phyloP scores from a whole-genome alignment of 2,797 vertebrate species.

The Enteromius viviparus region DNA sequence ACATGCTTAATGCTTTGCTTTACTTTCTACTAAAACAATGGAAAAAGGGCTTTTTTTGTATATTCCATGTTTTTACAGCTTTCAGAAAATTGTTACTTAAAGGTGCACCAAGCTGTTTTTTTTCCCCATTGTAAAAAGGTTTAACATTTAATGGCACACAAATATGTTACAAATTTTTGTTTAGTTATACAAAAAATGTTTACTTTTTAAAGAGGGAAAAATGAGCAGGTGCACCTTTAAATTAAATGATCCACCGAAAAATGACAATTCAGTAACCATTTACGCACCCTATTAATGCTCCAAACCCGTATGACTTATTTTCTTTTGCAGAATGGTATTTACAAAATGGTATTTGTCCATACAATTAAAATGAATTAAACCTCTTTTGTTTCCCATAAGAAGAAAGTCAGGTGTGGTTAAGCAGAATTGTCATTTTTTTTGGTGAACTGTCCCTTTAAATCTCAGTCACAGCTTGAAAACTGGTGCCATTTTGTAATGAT shows the following conservation, averaged over 20 bases:
- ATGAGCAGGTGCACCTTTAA: constrained; percentile 11
- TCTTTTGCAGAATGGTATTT: neutral
- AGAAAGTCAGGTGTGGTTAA: neutral
- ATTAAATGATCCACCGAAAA: neutral
- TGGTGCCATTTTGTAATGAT: constrained; percentile 22
- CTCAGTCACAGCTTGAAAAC: neutral
- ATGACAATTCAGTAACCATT: neutral
- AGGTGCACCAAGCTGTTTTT: neutral
- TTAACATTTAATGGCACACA: neutral
- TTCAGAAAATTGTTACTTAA: neutral
- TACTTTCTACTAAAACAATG: constrained; percentile 46
- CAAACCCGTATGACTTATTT: neutral
- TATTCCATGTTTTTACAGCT: constrained; percentile 11
- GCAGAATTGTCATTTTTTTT: neutral
- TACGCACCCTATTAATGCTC: no score
- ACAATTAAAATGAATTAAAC: neutral
- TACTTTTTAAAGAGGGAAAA: neutral
- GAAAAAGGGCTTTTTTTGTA: neutral
- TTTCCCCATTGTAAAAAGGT: neutral
- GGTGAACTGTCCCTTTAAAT: constrained; percentile 9
- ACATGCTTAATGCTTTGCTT: constrained; percentile 53
- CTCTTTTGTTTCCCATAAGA: neutral
- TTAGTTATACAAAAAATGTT: neutral
- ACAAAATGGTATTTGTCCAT: neutral
- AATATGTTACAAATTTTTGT: neutral